Percentiles rank a stretch among this genome's conserved stretches.
phyloP scores from a whole-genome alignment of 2,797 vertebrate genomes.

The Melanotaenia trifasciata region DNA sequence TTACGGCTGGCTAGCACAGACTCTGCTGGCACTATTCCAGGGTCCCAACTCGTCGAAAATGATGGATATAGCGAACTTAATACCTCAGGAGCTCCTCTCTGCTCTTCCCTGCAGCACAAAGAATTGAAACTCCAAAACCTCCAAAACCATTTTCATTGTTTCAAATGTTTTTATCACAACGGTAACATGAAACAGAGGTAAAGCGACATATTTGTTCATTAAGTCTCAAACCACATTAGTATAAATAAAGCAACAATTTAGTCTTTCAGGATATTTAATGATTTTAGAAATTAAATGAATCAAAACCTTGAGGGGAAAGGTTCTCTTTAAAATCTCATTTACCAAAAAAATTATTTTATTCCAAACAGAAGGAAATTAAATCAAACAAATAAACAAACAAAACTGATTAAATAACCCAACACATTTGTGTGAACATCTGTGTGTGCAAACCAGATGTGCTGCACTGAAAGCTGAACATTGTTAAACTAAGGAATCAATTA shows the following conservation, averaged over 20 bases:
- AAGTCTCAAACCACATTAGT: conserved; percentile 17
- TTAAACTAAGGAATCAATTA: conserved; percentile 75
- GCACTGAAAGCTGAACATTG: conserved; percentile 55
- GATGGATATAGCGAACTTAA: conserved; percentile 93
- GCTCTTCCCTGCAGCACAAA: conserved; percentile 77
- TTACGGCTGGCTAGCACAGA: conserved; percentile 87
- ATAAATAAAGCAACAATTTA: conserved; percentile 15
- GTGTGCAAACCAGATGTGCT: conserved; percentile 77
- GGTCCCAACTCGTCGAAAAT: conserved; percentile 84
- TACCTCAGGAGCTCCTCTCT: conserved; percentile 84
- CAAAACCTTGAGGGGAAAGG: conserved; percentile 2
- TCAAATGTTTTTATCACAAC: conserved; percentile 42
- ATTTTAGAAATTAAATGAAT: conserved; percentile 28
- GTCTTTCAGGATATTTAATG: conserved; percentile 7
- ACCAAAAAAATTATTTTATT: conserved; percentile 5
- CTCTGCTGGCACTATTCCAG: conserved; percentile 82
- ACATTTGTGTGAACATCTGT: conserved; percentile 71
- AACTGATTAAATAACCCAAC: conserved; percentile 56
- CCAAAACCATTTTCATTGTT: conserved; percentile 50
- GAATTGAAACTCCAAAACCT: conserved; percentile 74
- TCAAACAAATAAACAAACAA: conserved; percentile 29
- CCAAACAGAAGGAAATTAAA: conserved; percentile 31
- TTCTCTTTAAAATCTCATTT: conserved; percentile 40
- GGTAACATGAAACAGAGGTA: conserved; percentile 46
- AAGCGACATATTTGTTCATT: background rate